A percentile compares a stretch with the other conserved stretches of the same genome.
These are phyloP conservation scores for Ormyrus thymus DNA, from an alignment of 2,888 invertebrate species.

Conservation along the genomic window DNA sequence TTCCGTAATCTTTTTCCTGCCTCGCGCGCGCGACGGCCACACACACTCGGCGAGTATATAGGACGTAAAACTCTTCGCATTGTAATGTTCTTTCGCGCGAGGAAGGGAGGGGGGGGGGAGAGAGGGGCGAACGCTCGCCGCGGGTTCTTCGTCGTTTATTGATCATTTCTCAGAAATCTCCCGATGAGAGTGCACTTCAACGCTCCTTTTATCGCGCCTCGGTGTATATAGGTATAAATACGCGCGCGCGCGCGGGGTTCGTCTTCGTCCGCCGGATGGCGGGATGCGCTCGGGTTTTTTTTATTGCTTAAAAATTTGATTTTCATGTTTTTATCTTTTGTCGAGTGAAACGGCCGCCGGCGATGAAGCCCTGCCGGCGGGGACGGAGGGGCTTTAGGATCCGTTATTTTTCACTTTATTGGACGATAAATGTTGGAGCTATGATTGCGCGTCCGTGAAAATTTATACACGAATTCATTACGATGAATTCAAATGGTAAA, in stretches of 20 bases:
- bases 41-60: background rate
- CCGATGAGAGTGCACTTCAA: slow-evolving; percentile 32
- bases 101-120: background rate
- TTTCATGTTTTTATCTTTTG: slow-evolving; percentile 26
- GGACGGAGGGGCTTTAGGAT: background rate
- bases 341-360: background rate
- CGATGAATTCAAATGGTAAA: slow-evolving; percentile 19
- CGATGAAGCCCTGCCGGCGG: background rate
- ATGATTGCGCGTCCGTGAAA: slow-evolving; percentile 22
- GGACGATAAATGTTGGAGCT: slow-evolving; percentile 20
- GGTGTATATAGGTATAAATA: background rate
- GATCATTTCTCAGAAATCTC: slow-evolving; percentile 50
- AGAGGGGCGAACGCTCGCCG: slow-evolving; percentile 14
- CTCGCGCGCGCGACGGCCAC: background rate
- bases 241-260: background rate
- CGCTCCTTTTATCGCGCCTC: slow-evolving; percentile 40
- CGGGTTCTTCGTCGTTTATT: slow-evolving; percentile 43
- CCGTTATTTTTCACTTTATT: slow-evolving; percentile 25
- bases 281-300: background rate
- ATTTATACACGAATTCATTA: slow-evolving; percentile 27
- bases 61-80: background rate
- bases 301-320: slow-evolving; percentile 33
- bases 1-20: slow-evolving; percentile 3
- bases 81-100: background rate
- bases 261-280: background rate